phyloP scores from a whole-genome alignment of 2,888 invertebrate species.

The Dynastes maya region DNA sequence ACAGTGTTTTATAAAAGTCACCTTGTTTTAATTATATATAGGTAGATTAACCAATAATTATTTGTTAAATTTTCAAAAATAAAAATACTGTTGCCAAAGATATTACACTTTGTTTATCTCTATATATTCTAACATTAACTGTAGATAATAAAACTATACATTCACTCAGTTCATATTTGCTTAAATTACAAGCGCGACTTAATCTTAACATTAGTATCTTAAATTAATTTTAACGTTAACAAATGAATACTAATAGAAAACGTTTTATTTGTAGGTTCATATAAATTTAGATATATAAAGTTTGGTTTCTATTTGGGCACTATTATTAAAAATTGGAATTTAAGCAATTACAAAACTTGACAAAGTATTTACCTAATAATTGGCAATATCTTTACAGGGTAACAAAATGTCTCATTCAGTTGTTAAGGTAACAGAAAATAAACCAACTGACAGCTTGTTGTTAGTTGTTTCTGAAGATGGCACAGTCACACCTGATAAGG shows the following conservation, averaged over 20 bases:
- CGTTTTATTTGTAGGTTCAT: neutral
- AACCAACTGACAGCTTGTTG: conserved; percentile 80
- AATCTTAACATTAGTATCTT: neutral
- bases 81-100: conserved; percentile 33
- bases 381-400: conserved; percentile 47
- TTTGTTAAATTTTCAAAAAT: conserved; percentile 42
- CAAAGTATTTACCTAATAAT: conserved; percentile 27
- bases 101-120: conserved; percentile 26
- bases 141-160: conserved; percentile 31
- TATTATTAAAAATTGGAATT: conserved; percentile 16
- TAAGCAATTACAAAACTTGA: conserved; percentile 40
- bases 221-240: neutral
- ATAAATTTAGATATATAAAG: neutral
- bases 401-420: conserved; percentile 67
- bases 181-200: conserved; percentile 32
- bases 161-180: conserved; percentile 44
- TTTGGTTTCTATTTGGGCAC: neutral
- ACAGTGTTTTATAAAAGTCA: conserved; percentile 37
- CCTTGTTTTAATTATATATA: conserved; percentile 45
- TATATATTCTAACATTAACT: conserved; percentile 29
- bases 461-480: conserved; percentile 92
- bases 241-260: conserved; percentile 6
- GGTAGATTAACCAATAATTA: conserved; percentile 35
- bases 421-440: conserved; percentile 68
- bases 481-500: conserved; percentile 85